phyloP scores from a whole-genome alignment of 2,888 invertebrate genomes.

The Matsumyia berberina region DNA sequence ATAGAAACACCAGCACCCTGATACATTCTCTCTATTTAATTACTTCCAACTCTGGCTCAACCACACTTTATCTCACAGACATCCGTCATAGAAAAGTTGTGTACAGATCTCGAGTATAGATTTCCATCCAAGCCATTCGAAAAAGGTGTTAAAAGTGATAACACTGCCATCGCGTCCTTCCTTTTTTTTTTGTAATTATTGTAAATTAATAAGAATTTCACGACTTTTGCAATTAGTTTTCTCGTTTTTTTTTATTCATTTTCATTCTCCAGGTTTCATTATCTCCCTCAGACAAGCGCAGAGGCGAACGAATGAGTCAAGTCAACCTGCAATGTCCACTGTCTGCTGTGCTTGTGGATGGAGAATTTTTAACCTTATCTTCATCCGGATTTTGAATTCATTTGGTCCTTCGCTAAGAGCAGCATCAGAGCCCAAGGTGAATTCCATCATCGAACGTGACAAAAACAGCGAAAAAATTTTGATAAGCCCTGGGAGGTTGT shows the following conservation, averaged over 20 bases:
- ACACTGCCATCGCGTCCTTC: conserved; percentile 14
- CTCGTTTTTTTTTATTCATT: neutral
- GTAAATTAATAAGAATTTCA: conserved; percentile 70
- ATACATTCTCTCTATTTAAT: conserved; percentile 25
- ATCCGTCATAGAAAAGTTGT: conserved; percentile 72
- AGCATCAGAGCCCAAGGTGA: conserved; percentile 60
- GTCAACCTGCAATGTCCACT: conserved; percentile 35
- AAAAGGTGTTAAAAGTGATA: conserved; percentile 71
- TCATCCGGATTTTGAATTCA: conserved; percentile 75
- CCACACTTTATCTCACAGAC: conserved; percentile 60
- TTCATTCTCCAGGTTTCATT: conserved; percentile 40
- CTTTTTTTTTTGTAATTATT: conserved; percentile 54
- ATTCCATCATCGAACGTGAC: conserved; percentile 76
- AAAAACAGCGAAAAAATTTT: conserved; percentile 73
- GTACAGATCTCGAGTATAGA: conserved; percentile 49
- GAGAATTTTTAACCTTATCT: conserved; percentile 68
- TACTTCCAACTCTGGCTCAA: conserved; percentile 14
- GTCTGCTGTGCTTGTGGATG: conserved; percentile 50
- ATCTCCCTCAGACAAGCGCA: conserved; percentile 46
- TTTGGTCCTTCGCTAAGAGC: conserved; percentile 49
- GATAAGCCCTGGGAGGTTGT: conserved; percentile 61
- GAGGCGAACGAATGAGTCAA: conserved; percentile 51
- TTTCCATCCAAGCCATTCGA: conserved; percentile 33
- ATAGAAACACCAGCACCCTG: conserved; percentile 4
- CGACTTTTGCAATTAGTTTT: conserved; percentile 28